Conservation (phyloP, 2,888 invertebrate genomes). For the Harmothoe impar region DNA sequence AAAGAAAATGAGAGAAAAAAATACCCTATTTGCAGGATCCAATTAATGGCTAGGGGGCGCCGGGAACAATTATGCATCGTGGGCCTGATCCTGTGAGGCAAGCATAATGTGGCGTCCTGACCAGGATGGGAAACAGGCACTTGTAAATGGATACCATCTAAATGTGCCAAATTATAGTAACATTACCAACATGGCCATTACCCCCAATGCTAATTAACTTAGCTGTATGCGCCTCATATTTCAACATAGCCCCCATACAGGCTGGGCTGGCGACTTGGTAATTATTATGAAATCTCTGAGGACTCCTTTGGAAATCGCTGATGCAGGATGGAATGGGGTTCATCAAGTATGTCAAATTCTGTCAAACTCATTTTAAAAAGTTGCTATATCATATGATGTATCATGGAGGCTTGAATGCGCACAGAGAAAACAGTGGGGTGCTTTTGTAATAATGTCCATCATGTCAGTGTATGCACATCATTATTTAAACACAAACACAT, state of each 20-base stretch:
- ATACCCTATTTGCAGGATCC: not conserved
- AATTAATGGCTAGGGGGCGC: not conserved
- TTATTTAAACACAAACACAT: too few relatives aligned
- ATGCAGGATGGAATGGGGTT: not conserved
- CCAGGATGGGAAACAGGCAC: constrained; percentile 4
- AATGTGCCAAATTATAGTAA: constrained; percentile 19
- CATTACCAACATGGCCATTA: constrained; percentile 41
- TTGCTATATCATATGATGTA: not conserved
- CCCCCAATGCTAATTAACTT: constrained; percentile 44
- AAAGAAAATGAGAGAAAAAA: not conserved
- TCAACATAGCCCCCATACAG: not conserved
- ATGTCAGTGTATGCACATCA: not conserved
- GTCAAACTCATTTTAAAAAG: constrained; percentile 17
- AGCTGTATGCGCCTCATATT: constrained; percentile 53
- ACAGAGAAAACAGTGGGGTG: too few relatives aligned
- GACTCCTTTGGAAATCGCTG: not conserved
- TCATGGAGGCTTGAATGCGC: too few relatives aligned
- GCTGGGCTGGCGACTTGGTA: not conserved
- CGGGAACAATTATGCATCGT: not conserved
- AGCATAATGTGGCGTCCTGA: not conserved
- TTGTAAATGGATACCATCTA: constrained; percentile 31
- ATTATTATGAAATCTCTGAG: constrained; percentile 52
- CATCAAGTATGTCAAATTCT: not conserved
- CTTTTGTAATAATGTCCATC: not conserved
- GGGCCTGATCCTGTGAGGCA: not conserved